These are phyloP conservation scores for Brenthis hecate DNA, from an alignment of 2,888 invertebrate genomes.

Conservation along the genomic window DNA sequence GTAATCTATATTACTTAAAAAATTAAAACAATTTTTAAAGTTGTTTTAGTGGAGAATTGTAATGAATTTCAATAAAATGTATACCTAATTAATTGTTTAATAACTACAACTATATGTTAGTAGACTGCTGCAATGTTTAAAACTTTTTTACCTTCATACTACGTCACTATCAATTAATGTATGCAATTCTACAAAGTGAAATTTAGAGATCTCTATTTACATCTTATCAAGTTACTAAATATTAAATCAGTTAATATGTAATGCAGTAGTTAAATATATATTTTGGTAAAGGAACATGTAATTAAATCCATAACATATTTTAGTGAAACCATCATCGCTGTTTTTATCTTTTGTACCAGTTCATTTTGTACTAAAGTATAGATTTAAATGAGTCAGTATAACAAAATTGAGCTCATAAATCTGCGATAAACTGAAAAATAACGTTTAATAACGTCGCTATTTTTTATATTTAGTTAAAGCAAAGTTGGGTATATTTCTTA, in stretches of 20 bases:
- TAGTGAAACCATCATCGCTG: neutral
- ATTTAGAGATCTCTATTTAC: no score
- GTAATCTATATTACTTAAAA: neutral
- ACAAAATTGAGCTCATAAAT: constrained; percentile 16
- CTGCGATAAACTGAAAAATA: constrained; percentile 21
- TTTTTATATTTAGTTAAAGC: neutral
- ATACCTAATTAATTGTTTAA: no score
- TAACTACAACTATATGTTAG: no score
- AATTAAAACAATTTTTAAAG: neutral
- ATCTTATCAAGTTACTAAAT: no score
- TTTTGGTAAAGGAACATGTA: neutral
- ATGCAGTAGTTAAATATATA: neutral
- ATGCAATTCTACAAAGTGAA: no score
- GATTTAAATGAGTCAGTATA: constrained; percentile 15
- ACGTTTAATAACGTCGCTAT: constrained; percentile 19
- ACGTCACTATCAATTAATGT: no score
- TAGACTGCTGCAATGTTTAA: no score
- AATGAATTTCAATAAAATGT: neutral
- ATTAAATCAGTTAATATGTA: no score
- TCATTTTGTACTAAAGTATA: constrained; percentile 19
- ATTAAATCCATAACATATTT: neutral
- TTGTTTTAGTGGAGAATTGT: neutral
- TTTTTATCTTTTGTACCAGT: neutral
- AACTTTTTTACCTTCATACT: no score
- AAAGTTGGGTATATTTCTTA: neutral